Evolutionary conservation across 1,140 invertebrate genomes (phyloP), one percentile per base, ranked within the genome.

Genomic region (Aphaenogaster rudis): DNA sequence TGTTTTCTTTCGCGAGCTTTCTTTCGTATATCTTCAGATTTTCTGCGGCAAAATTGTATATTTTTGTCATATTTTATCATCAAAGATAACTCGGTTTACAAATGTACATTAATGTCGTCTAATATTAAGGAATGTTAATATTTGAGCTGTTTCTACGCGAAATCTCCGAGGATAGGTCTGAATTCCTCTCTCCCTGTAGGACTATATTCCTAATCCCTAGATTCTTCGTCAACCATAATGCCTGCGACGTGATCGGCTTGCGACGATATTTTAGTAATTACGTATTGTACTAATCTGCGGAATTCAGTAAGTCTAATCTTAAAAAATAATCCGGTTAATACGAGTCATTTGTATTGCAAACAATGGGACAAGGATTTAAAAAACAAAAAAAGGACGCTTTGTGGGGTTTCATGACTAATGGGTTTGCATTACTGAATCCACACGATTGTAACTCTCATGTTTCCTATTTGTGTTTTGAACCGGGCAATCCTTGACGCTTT

Each of bases 181-280:
- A 28, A 54, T 81, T 71, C 17, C 33, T 50, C 6, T 1, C 28
- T 11, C 42, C 8, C 39, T 15, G 2, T 36, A 2, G 11, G 5
- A 50, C 2, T 28, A 21, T 45, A 57, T 69, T 81, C 15, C 63
- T 71, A 71, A 81, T 57, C 50, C 36, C 42, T 33, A 13, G 21
- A 57, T 71, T 67, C 66, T 71, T 81, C 39, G 28, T 81, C 21
- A 57, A 45, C 39, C 64, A 17, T 13, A 36, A 17, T 54, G 45
- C 17, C 61, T 15, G 48, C 77, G n/a, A 57, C 50, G 50, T 57
- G 78, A 54, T 81, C 52, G 36, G 78, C 78, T 81, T 13, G n/a
- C 50, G 13, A 67, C 17, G n/a, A 71, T 71, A 71, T 71, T 28
- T 36, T 39, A 59, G 36, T 33, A 81, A 81, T 71, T 81, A 28